These are phyloP conservation scores for Lacanobia wlatinum DNA, from an alignment of 2,888 invertebrate genomes.

Conservation along the genomic window DNA sequence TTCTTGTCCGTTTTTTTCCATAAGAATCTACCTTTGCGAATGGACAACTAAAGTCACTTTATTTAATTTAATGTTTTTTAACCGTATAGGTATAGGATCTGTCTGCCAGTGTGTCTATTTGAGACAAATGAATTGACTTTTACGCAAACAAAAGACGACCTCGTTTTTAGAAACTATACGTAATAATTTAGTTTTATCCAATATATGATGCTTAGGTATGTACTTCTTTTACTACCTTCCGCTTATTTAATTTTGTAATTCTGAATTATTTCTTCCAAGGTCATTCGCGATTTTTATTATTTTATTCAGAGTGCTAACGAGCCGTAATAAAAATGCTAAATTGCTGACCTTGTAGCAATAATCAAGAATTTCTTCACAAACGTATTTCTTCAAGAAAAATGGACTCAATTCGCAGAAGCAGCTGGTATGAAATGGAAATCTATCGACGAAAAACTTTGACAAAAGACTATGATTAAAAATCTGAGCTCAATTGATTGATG, in stretches of 20 bases:
- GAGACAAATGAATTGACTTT: too few species aligned
- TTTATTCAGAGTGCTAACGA: conserved; percentile 35
- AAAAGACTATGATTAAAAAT: conserved; percentile 67
- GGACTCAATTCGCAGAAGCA: conserved; percentile 40
- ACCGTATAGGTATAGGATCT: too few species aligned
- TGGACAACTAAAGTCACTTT: too few species aligned
- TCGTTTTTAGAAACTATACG: too few species aligned
- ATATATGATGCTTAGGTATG: too few species aligned
- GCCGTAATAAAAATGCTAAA: conserved; percentile 33
- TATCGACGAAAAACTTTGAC: conserved; percentile 55
- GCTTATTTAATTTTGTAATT: background rate
- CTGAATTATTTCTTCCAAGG: conserved; percentile 21
- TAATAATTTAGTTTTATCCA: too few species aligned
- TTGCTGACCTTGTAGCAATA: conserved; percentile 50
- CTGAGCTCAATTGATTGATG: conserved; percentile 63
- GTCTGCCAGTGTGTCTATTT: too few species aligned
- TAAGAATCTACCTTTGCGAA: too few species aligned
- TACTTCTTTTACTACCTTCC: background rate
- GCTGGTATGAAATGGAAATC: conserved; percentile 59
- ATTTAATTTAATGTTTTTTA: too few species aligned
- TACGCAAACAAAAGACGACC: too few species aligned
- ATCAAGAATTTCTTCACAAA: conserved; percentile 41
- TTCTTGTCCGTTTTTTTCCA: too few species aligned
- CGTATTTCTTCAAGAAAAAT: conserved; percentile 49
- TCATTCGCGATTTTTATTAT: conserved; percentile 29